These are phyloP conservation scores for Strix aluco DNA, from an alignment of 2,113 vertebrate species.

Conservation along the genomic window DNA sequence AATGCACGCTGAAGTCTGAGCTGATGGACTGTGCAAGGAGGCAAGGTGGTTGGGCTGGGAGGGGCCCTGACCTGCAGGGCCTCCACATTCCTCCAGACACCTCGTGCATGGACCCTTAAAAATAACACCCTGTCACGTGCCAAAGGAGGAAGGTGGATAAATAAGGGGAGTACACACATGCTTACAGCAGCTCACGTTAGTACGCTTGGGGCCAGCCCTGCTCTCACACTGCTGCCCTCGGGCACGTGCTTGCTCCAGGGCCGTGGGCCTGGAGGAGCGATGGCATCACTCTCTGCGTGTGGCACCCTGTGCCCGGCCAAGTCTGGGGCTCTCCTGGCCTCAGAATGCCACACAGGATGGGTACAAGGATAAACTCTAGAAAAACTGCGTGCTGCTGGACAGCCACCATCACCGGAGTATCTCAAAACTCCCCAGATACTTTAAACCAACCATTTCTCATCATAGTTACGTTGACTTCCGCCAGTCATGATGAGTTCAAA, in stretches of 20 bases:
- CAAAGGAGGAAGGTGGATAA: background rate
- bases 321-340: background rate
- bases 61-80: background rate
- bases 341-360: background rate
- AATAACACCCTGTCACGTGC: accelerated
- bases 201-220: accelerated
- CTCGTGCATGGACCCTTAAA: background rate
- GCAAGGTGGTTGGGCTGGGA: background rate
- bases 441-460: background rate
- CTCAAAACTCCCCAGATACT: background rate
- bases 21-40: background rate
- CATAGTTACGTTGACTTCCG: background rate
- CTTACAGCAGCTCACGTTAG: background rate
- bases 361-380: background rate
- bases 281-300: accelerated
- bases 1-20: background rate
- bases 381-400: background rate
- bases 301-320: background rate
- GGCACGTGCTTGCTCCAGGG: accelerated
- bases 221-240: background rate
- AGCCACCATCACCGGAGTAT: background rate
- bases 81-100: background rate
- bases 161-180: accelerated
- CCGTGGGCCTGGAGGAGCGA: background rate
- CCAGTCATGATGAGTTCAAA: background rate